Evolutionary conservation across 2,113 vertebrate genomes (phyloP).

Genomic region (Trogon surrucura): DNA sequence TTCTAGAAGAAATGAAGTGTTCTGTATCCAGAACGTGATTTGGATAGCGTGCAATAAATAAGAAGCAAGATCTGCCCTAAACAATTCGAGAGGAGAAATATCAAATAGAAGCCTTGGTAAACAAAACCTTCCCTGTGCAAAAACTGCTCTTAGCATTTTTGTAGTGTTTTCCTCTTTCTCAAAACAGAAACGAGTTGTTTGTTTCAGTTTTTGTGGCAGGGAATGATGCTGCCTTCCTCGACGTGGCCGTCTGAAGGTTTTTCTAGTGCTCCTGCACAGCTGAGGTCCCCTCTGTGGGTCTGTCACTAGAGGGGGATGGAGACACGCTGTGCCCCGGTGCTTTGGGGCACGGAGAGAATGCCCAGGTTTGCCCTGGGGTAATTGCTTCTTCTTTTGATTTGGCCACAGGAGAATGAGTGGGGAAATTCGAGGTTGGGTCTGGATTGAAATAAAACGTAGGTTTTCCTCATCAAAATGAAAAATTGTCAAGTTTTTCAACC

Average conservation of each 20-base stretch:
- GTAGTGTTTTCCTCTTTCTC: background rate
- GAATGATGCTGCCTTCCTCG: background rate
- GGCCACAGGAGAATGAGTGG: accelerated
- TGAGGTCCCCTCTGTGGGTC: background rate
- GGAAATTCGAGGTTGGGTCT: background rate
- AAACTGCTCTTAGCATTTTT: background rate
- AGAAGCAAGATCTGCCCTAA: background rate
- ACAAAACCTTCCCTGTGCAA: background rate
- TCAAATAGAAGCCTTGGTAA: background rate
- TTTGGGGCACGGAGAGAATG: background rate
- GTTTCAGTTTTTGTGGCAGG: background rate
- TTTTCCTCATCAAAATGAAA: background rate
- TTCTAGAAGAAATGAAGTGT: background rate
- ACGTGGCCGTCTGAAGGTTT: accelerated
- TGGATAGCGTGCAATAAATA: background rate
- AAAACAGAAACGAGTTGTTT: background rate
- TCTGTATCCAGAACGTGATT: background rate
- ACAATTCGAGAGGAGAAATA: background rate
- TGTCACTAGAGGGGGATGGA: conserved; percentile 58
- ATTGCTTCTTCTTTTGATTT: background rate
- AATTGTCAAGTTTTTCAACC: background rate
- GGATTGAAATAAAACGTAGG: background rate
- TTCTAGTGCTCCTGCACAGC: background rate
- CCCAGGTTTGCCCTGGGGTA: background rate
- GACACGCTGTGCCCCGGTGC: background rate